Evolutionary conservation across 2,113 vertebrate genomes (phyloP), one percentile per base, ranked within the genome.

Genomic region (Ophiodon elongatus): DNA sequence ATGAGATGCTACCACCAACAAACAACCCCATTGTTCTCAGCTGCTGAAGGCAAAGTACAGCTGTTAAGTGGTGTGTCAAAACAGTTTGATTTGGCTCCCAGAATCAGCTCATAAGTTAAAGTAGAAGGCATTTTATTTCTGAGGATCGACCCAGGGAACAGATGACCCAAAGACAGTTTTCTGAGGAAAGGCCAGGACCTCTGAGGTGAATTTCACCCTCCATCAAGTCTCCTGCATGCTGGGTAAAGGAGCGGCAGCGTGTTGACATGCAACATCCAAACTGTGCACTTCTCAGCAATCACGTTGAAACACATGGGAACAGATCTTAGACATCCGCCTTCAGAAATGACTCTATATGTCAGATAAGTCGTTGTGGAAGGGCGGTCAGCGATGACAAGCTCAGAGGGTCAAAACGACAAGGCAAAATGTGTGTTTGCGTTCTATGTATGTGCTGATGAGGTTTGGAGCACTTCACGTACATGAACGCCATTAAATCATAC

Each of bases 1-100:
- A 84, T 89, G 72, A 85, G 82, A 89, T 82, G 84, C 62, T 73
- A 33, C 31, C 6, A 37, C 29, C 37, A 63, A 87, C 83, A 90
- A 86, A 85, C 67, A 54, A 35, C 43, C 14, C 23, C 19, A 39
- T 79, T 88, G 82, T 85, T 73, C 57, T 78, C 47, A 19, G 25
- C 23, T 11, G 71, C 87, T 64, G 31, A 54, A 74, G 76, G 84
- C 81, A 71, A 77, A 76, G 54, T 73, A 60, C 47, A 43, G n/a
- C 83, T 37, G 59, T 62, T 71, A 67, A 83, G 60, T 79, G 56
- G 63, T 37, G 64, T 73, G 76, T 85, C 78, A 59, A 72, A 85
- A 54, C 52, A 70, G 72, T 85, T 84, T 43, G 82, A 85, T 29
- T 62, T 27, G 14, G 67, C 56, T 69, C 23, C 31, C n/a, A 67